Conservation (phyloP, 2,797 vertebrate genomes). For the Cyprinodon diabolis region DNA sequence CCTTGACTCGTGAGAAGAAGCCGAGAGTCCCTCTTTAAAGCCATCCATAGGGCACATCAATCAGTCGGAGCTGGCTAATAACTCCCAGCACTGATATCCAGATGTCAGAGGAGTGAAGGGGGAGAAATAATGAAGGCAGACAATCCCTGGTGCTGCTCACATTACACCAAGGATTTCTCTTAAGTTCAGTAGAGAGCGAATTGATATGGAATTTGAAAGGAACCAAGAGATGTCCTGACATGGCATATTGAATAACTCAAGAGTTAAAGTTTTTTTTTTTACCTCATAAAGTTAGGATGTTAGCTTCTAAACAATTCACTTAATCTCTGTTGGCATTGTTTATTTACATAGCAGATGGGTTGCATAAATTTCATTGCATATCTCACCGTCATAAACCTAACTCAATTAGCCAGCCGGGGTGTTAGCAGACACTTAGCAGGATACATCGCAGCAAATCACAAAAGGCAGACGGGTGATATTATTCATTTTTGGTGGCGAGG, state of each 20-base stretch:
- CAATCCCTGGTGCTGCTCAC: slow-evolving; percentile 44
- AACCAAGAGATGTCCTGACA: slow-evolving; percentile 44
- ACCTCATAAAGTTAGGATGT: slow-evolving; percentile 60
- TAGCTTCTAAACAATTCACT: slow-evolving; percentile 68
- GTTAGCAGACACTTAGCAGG: slow-evolving; percentile 67
- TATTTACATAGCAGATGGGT: slow-evolving; percentile 78
- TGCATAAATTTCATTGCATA: slow-evolving; percentile 68
- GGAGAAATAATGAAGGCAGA: slow-evolving; percentile 54
- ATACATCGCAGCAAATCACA: slow-evolving; percentile 69
- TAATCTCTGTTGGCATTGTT: slow-evolving; percentile 63
- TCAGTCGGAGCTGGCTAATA: slow-evolving; percentile 63
- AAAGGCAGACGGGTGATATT: slow-evolving; percentile 72
- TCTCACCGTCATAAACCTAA: slow-evolving; percentile 68
- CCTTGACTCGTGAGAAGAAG: slow-evolving; percentile 48
- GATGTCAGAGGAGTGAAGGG: slow-evolving; percentile 53
- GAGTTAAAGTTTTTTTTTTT: slow-evolving; percentile 56
- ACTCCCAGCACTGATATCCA: slow-evolving; percentile 55
- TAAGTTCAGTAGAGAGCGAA: slow-evolving; percentile 42
- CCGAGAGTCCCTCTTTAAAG: slow-evolving; percentile 46
- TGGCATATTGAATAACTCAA: slow-evolving; percentile 38
- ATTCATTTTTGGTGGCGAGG: slow-evolving; percentile 70
- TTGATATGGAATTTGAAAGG: slow-evolving; percentile 39
- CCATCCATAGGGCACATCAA: slow-evolving; percentile 49
- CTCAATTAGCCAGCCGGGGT: slow-evolving; percentile 76
- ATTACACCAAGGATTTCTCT: slow-evolving; percentile 50